Percentiles rank a stretch among this genome's conserved stretches.
Evolutionary conservation across 2,797 vertebrate genomes (phyloP).

Genomic region (Syngnathus acus): DNA sequence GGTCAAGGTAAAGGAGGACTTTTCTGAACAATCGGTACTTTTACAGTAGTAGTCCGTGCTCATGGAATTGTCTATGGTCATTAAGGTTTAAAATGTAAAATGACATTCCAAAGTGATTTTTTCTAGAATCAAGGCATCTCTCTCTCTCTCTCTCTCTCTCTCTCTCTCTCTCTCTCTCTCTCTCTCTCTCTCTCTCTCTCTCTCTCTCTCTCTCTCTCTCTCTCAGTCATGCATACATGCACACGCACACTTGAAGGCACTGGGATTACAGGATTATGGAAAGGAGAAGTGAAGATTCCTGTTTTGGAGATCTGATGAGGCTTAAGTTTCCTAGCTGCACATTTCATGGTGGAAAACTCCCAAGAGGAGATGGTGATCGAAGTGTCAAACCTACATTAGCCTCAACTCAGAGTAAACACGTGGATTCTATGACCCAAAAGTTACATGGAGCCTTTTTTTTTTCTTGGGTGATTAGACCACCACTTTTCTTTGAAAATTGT

Average conservation of each 20-base stretch:
- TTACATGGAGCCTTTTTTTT: too few species aligned
- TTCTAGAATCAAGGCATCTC: neutral
- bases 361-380: constrained; percentile 49
- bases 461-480: too few species aligned
- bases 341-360: constrained; percentile 59
- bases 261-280: constrained; percentile 56
- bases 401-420: constrained; percentile 49
- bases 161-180: too few species aligned
- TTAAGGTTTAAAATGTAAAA: neutral
- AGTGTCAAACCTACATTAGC: constrained; percentile 52
- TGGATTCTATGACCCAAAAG: constrained; percentile 54
- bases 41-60: neutral
- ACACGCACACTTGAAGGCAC: constrained; percentile 42
- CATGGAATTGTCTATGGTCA: neutral
- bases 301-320: constrained; percentile 67
- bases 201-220: neutral
- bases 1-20: neutral
- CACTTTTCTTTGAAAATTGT: too few species aligned
- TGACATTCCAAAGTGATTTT: neutral
- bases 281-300: constrained; percentile 72
- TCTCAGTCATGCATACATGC: constrained; percentile 35
- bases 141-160: too few species aligned
- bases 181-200: neutral
- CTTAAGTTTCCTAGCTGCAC: constrained; percentile 60
- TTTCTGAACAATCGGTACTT: neutral